Evolutionary conservation across 2,113 vertebrate species (phyloP).

Genomic region (Trichomycterus rosablanca): DNA sequence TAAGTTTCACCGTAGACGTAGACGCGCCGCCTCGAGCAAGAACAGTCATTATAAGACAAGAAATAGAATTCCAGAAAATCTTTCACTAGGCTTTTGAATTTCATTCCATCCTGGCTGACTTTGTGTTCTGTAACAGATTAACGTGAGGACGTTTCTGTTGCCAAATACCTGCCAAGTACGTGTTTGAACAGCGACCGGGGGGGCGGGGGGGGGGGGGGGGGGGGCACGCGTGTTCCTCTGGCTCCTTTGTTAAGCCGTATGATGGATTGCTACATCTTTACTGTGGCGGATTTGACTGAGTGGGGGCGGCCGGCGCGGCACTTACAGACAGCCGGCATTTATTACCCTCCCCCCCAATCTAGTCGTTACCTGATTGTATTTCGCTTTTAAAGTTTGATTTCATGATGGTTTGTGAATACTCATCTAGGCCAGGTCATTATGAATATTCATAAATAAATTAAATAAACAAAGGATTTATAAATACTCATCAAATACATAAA

Average conservation of each 20-base stretch:
- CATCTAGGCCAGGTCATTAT: no score
- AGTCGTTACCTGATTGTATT: no score
- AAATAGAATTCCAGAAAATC: not conserved
- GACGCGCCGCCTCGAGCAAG: not conserved
- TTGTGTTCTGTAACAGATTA: not conserved
- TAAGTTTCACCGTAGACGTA: not conserved
- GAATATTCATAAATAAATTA: no score
- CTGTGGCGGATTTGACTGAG: constrained; percentile 53
- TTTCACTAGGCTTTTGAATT: no score
- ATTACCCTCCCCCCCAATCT: no score
- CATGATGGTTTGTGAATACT: no score
- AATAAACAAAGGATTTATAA: no score
- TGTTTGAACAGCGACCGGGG: constrained; percentile 51
- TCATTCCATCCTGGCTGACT: no score
- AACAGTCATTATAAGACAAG: not conserved
- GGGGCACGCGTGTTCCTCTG: constrained; percentile 29
- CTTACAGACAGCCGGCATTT: no score
- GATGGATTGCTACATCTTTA: constrained; percentile 58
- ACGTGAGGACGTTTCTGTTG: not conserved
- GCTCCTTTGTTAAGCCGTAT: constrained; percentile 34
- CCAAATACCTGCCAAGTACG: constrained; percentile 50
- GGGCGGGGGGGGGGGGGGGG: no score
- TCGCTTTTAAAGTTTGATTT: no score
- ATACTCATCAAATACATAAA: no score
- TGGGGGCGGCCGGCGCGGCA: constrained; percentile 26